Conservation (phyloP, 2,113 vertebrate species). For the Aphelocoma coerulescens region DNA sequence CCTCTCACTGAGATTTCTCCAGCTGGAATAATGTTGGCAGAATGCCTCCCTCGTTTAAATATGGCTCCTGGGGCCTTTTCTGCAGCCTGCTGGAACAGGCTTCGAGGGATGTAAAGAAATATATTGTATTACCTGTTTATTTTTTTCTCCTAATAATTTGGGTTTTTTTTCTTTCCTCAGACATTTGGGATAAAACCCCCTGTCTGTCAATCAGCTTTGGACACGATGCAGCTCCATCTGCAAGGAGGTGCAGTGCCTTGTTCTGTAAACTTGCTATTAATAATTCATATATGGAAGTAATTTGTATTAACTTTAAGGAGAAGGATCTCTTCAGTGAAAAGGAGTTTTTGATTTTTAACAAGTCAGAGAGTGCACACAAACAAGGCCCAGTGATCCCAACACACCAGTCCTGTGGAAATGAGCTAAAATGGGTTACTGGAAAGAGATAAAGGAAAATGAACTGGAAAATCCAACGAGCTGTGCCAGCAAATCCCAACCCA, state of each 20-base stretch:
- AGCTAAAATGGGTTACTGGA: neutral
- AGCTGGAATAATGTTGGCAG: conserved; percentile 34
- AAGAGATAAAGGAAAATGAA: neutral
- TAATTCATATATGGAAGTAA: neutral
- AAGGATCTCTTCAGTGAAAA: neutral
- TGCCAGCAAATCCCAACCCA: neutral
- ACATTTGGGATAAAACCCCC: neutral
- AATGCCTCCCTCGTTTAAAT: conserved; percentile 14
- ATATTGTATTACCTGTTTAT: conserved; percentile 55
- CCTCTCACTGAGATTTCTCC: conserved; percentile 22
- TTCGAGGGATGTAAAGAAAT: conserved; percentile 41
- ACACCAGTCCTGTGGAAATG: neutral
- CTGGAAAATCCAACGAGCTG: neutral
- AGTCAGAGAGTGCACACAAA: neutral
- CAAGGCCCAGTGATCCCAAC: neutral
- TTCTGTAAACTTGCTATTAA: neutral
- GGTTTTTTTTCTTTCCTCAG: neutral
- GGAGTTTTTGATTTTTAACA: neutral
- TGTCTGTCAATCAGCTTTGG: neutral
- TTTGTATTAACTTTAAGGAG: neutral
- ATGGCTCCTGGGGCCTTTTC: conserved; percentile 16
- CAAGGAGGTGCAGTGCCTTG: neutral
- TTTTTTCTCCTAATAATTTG: conserved; percentile 32
- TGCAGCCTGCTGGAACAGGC: conserved; percentile 39
- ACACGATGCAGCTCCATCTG: neutral